A percentile compares a stretch with the other conserved stretches of the same genome.
Evolutionary conservation across 2,113 vertebrate genomes (phyloP).

Genomic region (Lethenteron reissneri): DNA sequence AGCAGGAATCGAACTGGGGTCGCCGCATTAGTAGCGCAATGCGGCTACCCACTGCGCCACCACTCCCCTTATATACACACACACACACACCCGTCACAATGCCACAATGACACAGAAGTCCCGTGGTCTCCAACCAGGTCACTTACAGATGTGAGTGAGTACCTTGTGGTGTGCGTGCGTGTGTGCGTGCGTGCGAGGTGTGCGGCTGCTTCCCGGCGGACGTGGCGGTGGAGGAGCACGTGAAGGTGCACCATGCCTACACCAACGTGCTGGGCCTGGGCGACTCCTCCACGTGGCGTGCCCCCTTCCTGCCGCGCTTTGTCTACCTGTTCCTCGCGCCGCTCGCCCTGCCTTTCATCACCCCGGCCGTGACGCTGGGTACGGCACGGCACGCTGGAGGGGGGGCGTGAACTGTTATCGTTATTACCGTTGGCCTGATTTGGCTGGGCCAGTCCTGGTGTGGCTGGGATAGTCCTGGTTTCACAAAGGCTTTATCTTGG

Average conservation of each 20-base stretch:
- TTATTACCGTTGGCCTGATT: not conserved
- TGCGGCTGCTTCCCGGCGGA: slow-evolving; percentile 47
- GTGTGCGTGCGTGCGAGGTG: slow-evolving; percentile 23
- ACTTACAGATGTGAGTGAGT: no score
- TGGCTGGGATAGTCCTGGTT: no score
- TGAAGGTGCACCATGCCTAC: slow-evolving; percentile 65
- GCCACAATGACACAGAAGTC: no score
- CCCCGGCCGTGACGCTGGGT: slow-evolving; percentile 53
- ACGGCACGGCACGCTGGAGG: slow-evolving; percentile 3
- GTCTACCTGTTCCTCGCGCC: slow-evolving; percentile 67
- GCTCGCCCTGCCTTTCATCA: slow-evolving; percentile 40
- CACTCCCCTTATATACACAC: no score
- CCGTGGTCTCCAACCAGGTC: no score
- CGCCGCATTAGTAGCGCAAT: no score
- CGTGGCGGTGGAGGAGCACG: slow-evolving; percentile 34
- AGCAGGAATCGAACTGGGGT: no score
- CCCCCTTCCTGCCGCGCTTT: slow-evolving; percentile 38
- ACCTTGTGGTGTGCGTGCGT: no score
- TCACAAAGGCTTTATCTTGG: no score
- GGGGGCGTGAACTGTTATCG: not conserved
- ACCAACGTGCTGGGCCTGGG: slow-evolving; percentile 65
- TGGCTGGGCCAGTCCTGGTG: not conserved
- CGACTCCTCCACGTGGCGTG: slow-evolving; percentile 68
- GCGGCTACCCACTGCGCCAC: no score
- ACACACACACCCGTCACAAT: no score